phyloP scores from a whole-genome alignment of 2,888 invertebrate species.

The Scotopteryx bipunctaria region DNA sequence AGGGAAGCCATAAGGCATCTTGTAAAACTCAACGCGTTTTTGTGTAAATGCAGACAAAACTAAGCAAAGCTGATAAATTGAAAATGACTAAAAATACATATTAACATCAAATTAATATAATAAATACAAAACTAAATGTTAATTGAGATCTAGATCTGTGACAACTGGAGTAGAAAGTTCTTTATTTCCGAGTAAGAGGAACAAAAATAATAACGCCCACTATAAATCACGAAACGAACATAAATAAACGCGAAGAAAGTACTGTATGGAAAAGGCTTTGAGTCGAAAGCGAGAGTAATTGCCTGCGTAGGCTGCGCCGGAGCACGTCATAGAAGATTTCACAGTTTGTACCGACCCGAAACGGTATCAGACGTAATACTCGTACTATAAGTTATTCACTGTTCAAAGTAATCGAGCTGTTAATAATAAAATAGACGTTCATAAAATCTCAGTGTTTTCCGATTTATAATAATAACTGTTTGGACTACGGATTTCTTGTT shows the following conservation, averaged over 20 bases:
- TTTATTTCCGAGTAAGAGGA: conserved; percentile 35
- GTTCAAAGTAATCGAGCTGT: neutral
- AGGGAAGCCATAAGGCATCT: no score
- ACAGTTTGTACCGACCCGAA: conserved; percentile 6
- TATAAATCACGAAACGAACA: conserved; percentile 42
- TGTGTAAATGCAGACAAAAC: no score
- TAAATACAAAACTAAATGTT: neutral
- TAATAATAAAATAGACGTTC: neutral
- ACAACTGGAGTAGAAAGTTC: conserved; percentile 29
- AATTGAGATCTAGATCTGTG: conserved; percentile 9
- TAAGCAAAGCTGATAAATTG: no score
- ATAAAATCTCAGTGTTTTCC: no score
- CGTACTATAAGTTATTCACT: conserved; percentile 10
- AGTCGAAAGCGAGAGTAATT: conserved; percentile 76
- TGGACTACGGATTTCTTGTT: no score
- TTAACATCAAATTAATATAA: no score
- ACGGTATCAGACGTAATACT: conserved; percentile 33
- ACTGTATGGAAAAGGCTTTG: conserved; percentile 61
- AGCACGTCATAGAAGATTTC: conserved; percentile 20
- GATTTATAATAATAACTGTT: no score
- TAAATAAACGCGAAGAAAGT: conserved; percentile 55
- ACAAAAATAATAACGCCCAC: conserved; percentile 34
- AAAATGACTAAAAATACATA: no score
- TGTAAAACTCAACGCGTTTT: neutral
- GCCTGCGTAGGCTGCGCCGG: conserved; percentile 35